A percentile compares a stretch with the other conserved stretches of the same genome.
Evolutionary conservation across 2,888 invertebrate species (phyloP).

Genomic region (Axea sp.): DNA sequence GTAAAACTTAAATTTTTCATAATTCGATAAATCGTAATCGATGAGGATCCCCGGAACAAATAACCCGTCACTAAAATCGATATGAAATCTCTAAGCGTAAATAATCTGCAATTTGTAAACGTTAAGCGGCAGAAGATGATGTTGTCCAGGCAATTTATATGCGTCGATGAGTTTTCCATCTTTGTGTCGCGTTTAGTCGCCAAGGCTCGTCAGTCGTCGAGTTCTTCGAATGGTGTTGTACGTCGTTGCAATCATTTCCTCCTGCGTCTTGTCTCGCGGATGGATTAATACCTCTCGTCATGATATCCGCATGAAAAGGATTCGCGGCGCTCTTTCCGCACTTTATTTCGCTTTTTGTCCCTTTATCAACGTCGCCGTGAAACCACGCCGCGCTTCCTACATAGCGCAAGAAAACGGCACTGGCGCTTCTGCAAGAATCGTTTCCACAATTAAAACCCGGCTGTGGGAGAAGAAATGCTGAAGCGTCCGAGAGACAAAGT

Average conservation of each 20-base stretch:
- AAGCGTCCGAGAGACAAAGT: conserved; percentile 31
- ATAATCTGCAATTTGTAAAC: conserved; percentile 48
- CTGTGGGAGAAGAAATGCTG: conserved; percentile 43
- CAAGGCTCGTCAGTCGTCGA: conserved; percentile 46
- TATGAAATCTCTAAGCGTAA: conserved; percentile 20
- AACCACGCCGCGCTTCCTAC: conserved; percentile 66
- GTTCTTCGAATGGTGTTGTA: conserved; percentile 49
- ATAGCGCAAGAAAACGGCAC: conserved; percentile 64
- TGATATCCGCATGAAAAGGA: conserved; percentile 64
- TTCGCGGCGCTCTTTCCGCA: conserved; percentile 62
- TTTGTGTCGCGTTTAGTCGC: conserved; percentile 49
- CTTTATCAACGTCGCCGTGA: conserved; percentile 58
- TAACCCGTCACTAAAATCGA: conserved; percentile 25
- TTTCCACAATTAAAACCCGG: conserved; percentile 68
- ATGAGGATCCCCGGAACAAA: too few species aligned
- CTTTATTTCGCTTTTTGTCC: conserved; percentile 63
- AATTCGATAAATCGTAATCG: too few species aligned
- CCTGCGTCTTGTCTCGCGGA: conserved; percentile 57
- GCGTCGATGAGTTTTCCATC: conserved; percentile 54
- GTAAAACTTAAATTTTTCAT: too few species aligned
- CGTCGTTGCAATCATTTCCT: conserved; percentile 55
- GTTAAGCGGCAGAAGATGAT: conserved; percentile 48
- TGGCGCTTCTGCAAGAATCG: conserved; percentile 48
- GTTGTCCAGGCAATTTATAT: conserved; percentile 51
- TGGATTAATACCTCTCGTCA: conserved; percentile 60